Percentiles rank a stretch among this genome's conserved stretches.
These are phyloP conservation scores for Rhagoletis zephyria DNA, from an alignment of 1,140 invertebrate species.

Conservation along the genomic window DNA sequence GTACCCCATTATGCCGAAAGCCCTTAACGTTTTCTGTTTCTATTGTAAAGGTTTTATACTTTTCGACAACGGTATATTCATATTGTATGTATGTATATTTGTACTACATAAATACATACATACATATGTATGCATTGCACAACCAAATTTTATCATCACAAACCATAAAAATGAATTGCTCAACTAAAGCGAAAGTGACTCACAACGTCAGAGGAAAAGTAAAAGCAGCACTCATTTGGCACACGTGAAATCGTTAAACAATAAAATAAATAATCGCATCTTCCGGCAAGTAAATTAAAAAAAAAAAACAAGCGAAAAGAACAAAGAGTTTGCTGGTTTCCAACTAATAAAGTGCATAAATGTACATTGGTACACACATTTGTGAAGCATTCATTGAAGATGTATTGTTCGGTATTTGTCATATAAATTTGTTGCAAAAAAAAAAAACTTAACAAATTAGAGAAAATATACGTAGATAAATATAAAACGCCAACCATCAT, in stretches of 20 bases:
- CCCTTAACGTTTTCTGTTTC: too few relatives aligned
- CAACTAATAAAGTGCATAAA: neutral
- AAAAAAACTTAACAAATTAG: too few relatives aligned
- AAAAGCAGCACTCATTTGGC: slow-evolving; percentile 26
- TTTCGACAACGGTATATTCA: too few relatives aligned
- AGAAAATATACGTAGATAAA: too few relatives aligned
- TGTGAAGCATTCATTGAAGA: neutral
- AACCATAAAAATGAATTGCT: slow-evolving; percentile 5
- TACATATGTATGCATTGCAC: neutral
- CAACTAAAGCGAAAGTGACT: slow-evolving; percentile 39
- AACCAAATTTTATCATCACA: neutral
- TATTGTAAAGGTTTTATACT: too few relatives aligned
- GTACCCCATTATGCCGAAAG: too few relatives aligned
- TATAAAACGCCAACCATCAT: neutral
- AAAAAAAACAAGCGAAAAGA: slow-evolving; percentile 11
- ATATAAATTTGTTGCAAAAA: too few relatives aligned
- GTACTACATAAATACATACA: neutral
- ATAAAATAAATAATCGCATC: slow-evolving; percentile 28
- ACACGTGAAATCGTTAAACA: slow-evolving; percentile 25
- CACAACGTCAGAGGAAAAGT: slow-evolving; percentile 39
- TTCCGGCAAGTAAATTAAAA: slow-evolving; percentile 24
- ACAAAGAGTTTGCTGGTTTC: neutral
- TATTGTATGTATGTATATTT: neutral
- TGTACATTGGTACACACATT: neutral
- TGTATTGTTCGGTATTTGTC: too few relatives aligned